Conservation (phyloP, 1,140 invertebrate genomes). For the Sinella curviseta region DNA sequence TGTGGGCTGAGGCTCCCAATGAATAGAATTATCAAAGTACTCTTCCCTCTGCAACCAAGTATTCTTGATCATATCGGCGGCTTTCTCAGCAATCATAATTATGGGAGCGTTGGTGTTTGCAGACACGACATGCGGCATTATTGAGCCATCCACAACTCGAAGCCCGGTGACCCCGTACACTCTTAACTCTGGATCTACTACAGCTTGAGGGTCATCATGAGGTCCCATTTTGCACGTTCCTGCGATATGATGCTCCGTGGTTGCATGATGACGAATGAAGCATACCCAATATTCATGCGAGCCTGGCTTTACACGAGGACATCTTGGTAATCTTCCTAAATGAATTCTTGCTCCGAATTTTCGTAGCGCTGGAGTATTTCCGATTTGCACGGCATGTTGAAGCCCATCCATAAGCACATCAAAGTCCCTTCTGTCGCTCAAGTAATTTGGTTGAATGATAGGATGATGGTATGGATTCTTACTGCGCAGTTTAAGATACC, state of each 20-base stretch:
- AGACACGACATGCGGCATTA: not conserved
- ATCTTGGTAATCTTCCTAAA: constrained; percentile 35
- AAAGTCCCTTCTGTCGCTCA: constrained; percentile 50
- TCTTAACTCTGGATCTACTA: constrained; percentile 73
- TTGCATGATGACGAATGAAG: constrained; percentile 50
- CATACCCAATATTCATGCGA: constrained; percentile 50
- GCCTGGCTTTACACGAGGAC: constrained; percentile 30
- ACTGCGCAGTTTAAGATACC: constrained; percentile 60
- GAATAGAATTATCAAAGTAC: too few species aligned
- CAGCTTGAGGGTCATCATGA: constrained; percentile 68
- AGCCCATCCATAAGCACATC: constrained; percentile 62
- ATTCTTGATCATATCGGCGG: constrained; percentile 53
- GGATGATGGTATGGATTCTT: constrained; percentile 59
- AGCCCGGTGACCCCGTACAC: constrained; percentile 35
- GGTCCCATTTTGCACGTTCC: constrained; percentile 80
- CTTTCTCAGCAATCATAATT: constrained; percentile 53
- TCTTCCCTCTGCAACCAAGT: too few species aligned
- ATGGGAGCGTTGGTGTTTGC: constrained; percentile 42
- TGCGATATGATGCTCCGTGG: constrained; percentile 62
- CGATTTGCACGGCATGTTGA: constrained; percentile 61
- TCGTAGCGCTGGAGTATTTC: constrained; percentile 62
- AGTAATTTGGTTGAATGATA: constrained; percentile 59
- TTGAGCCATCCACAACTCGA: constrained; percentile 38
- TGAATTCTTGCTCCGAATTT: constrained; percentile 63
- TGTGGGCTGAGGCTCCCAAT: too few species aligned